Evolutionary conservation across 2,113 vertebrate genomes (phyloP).

Genomic region (Oreocharis arfaki): DNA sequence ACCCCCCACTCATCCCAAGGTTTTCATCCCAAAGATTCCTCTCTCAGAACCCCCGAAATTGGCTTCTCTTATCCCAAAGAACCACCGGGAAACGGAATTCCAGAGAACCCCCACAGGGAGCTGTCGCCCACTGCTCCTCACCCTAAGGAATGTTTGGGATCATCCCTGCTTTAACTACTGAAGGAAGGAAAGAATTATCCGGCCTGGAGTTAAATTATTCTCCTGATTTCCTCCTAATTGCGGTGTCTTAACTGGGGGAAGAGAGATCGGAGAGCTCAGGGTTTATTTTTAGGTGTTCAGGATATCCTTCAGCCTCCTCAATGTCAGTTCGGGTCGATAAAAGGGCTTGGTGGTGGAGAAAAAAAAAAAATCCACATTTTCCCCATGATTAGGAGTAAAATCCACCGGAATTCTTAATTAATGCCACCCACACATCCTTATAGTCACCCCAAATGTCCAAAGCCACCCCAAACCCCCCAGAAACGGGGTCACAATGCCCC

Average conservation of each 20-base stretch:
- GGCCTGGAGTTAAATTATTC: neutral
- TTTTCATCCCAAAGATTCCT: neutral
- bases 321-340: neutral
- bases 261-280: neutral
- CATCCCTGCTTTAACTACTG: neutral
- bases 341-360: neutral
- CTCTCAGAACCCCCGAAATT: neutral
- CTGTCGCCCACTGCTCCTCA: neutral
- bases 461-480: neutral
- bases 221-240: neutral
- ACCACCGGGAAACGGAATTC: fast-evolving
- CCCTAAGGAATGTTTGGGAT: neutral
- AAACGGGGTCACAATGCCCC: fast-evolving
- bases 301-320: neutral
- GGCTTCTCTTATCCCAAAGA: neutral
- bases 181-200: neutral
- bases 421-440: fast-evolving
- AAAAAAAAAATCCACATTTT: neutral
- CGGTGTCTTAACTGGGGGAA: neutral
- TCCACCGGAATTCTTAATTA: neutral
- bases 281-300: neutral
- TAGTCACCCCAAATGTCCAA: neutral
- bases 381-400: neutral
- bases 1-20: neutral
- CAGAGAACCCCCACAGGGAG: neutral